Evolutionary conservation across 1,140 invertebrate genomes (phyloP).

Genomic region (Stegodyphus dumicola): DNA sequence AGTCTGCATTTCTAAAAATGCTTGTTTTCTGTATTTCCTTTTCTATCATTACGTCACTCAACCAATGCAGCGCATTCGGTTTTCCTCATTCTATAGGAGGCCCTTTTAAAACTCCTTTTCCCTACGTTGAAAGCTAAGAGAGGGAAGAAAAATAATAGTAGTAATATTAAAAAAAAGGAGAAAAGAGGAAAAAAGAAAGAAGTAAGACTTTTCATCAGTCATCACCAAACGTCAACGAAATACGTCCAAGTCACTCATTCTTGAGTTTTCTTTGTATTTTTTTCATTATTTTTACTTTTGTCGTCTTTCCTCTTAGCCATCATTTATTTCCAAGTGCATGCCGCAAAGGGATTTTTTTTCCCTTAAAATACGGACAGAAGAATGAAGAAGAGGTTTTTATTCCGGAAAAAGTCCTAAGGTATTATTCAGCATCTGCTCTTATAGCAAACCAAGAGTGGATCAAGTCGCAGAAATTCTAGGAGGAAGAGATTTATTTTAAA

Average conservation of each 20-base stretch:
- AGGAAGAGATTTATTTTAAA: too few species aligned
- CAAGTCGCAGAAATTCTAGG: too few species aligned
- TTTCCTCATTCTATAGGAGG: too few species aligned
- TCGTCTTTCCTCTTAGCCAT: constrained; percentile 18
- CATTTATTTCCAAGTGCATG: constrained; percentile 47
- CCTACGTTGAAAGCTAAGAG: constrained; percentile 6
- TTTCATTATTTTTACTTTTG: not conserved
- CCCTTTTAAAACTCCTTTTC: constrained; percentile 29
- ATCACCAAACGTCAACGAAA: constrained; percentile 49
- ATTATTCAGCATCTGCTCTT: too few species aligned
- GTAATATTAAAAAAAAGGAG: constrained; percentile 28
- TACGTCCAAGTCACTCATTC: constrained; percentile 46
- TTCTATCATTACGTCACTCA: constrained; percentile 28
- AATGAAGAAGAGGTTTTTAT: too few species aligned
- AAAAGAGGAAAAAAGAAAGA: constrained; percentile 12
- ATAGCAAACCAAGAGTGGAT: too few species aligned
- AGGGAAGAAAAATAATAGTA: constrained; percentile 2
- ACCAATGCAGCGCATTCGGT: not conserved
- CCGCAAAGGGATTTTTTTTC: constrained; percentile 14
- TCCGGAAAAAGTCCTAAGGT: too few species aligned
- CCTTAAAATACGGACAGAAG: too few species aligned
- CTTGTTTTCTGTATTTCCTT: constrained; percentile 30
- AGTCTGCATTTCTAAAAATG: constrained; percentile 15
- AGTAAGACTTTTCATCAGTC: constrained; percentile 50
- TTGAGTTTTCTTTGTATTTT: constrained; percentile 25